Base-by-base conservation (phyloP, 2,797 vertebrate species). In the Scleropages formosus region DNA sequence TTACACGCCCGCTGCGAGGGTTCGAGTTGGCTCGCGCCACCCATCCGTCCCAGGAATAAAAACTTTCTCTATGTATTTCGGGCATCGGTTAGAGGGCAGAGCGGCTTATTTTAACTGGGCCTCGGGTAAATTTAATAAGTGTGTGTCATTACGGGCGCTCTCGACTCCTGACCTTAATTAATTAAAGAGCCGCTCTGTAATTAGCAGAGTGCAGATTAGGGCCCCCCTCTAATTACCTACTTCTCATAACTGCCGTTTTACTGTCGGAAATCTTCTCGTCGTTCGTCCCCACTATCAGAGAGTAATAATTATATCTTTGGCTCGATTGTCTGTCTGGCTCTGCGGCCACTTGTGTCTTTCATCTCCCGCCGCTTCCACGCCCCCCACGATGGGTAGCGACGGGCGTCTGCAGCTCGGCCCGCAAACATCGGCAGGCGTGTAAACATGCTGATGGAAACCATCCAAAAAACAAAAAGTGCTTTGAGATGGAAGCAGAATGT, bases 171-270 rank as follows among this genome's bases (percentile, higher is more conserved):
- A 86, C 85, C 84, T 83, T 56, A 76, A 84, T 88, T 82, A 78
- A 82, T 87, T 82, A 24, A 82, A 85, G 78, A 77, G 61, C 74
- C 77, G 73, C 79, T 74, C 81, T 79, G 76, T 75, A 77, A 77
- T 81, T 60, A 79, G 72, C 76, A 31, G 26, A 13, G 61, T 53
- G 10, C 68, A 72, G 60, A 72, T 82, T 81, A 77, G 82, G 78
- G 79, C 83, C 71, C 84, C 75, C 80, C 77, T 87, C 83, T 87
- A 87, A 89, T 90, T 84, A 86, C 81, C 85, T 27, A 81, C 10
- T 71, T 82, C 78, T 58, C 75, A 65, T 86, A 86, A 88, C 82
- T 80, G 83, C 86, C 84, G 86, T 85, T 82, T 86, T 85, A 76
- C 82, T 83, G 82, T 84, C 84, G 80, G 85, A 81, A 83, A 72